Base-by-base conservation (phyloP, 2,797 vertebrate genomes). In the Bryconaethiops microstoma region DNA sequence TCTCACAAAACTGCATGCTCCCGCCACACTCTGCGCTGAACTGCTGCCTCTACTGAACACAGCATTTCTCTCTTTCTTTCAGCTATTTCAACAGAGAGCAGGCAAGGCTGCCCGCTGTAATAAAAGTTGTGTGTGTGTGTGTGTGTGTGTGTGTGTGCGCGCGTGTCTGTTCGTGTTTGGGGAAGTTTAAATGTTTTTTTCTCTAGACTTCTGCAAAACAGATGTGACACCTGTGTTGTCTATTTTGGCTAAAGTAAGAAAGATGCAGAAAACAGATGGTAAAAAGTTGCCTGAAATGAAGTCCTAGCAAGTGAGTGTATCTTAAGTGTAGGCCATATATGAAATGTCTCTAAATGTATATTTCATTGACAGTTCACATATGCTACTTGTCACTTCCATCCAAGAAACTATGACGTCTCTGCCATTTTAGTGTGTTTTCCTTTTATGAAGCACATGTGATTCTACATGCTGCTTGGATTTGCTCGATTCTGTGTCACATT, bases 1-100 rank as follows among this genome's bases (percentile, higher is more conserved):
- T 82, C 69, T 73, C 64, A 78, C 78, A 74, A 57, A 68, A 74
- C 82, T 74, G 67, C 67, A 48, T 45, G 35, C 68, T 78, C 23
- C 50, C 42, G 42, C 54, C 55, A 48, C 67, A 48, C 19, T 35
- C 10, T 39, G 29, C 21, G 19, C 29, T 71, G 52, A 72, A 79
- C 60, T 68, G 16, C 42, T 60, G 16, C 75, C 25, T 72, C 76
- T 59, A 73, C 23, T 73, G 64, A 59, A 67, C 9, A 52, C 64
- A 39, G 10, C 57, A 50, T 42, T 40, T n/a, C 12, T 42, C 54
- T 57, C 5, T 13, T 57, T 74, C 52, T 21, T 59, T 59, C 23
- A n/a, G 19, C 72, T 60, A 10, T 42, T 39, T 60, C 6, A 74
- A 45, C 9, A 62, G 17, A 1, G 16, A 69, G 50, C 14, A 12